A percentile compares a stretch with the other conserved stretches of the same genome.
Evolutionary conservation across 2,888 invertebrate species (phyloP).

Genomic region (Tenthredo notha): DNA sequence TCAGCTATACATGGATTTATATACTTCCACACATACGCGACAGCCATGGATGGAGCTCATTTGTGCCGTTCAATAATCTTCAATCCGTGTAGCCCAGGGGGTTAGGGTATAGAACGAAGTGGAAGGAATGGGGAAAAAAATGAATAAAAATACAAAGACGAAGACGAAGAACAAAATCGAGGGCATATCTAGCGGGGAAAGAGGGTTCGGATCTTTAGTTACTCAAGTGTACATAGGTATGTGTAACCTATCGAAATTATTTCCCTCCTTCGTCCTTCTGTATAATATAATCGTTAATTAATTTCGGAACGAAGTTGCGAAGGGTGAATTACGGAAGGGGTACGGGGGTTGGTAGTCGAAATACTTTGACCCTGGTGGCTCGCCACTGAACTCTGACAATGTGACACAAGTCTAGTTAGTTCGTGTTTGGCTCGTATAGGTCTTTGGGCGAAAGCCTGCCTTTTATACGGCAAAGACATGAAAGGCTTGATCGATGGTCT

Average conservation of each 20-base stretch:
- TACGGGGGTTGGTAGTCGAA: not conserved
- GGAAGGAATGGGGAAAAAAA: not conserved
- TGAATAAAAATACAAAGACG: not conserved
- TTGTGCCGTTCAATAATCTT: slow-evolving; percentile 51
- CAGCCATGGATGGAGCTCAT: slow-evolving; percentile 39
- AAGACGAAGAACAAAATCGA: not conserved
- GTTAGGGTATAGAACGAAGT: not conserved
- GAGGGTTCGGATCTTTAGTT: not conserved
- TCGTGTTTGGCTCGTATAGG: slow-evolving; percentile 5
- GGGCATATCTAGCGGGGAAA: not conserved
- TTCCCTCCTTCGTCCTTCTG: not conserved
- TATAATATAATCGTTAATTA: not conserved
- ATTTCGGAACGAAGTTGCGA: not conserved
- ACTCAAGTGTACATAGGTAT: not conserved
- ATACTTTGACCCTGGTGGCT: slow-evolving; percentile 22
- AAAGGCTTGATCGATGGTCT: slow-evolving; percentile 62
- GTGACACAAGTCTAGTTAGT: slow-evolving; percentile 16
- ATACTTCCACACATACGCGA: not conserved
- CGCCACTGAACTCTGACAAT: slow-evolving; percentile 34
- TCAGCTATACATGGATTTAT: not conserved
- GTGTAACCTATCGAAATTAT: not conserved
- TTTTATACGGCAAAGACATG: slow-evolving; percentile 49
- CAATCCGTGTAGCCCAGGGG: not conserved
- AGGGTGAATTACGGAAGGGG: not conserved
- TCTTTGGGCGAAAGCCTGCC: slow-evolving; percentile 2